Evolutionary conservation across 1,140 invertebrate species (phyloP), one percentile per base, ranked within the genome.

Genomic region (Dendroctonus valens): DNA sequence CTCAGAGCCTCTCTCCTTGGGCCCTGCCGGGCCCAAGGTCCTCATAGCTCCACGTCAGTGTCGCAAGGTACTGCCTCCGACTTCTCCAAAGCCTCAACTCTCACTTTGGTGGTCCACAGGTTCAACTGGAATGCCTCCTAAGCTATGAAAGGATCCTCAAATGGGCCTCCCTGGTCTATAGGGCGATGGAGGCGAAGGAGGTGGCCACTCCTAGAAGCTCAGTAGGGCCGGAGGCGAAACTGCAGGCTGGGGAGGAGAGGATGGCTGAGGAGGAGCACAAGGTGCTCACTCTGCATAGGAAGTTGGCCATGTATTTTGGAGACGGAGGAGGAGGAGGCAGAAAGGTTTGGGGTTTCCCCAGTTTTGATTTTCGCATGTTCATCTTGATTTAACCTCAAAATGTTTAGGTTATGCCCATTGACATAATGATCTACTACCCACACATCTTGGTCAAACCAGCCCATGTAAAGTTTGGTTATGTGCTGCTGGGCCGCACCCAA

Each of bases 21-120:
- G 62, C 26, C 26, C 26, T 26, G 26, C 26, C 1, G 26, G 62
- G 5, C 79, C 78, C 1, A 93, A 86, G 66, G 91, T 84, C 11
- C 81, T 79, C 80, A 93, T 93, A 38, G 11, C 26, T 12, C 65
- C 70, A 7, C 38, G 61, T 40, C 42, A 68, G 39, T 70, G 68
- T 40, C 44, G 65, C 46, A 39, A 70, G 52, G 70, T 72, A 26
- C 26, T 26, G 26, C 26, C 26, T 26, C 26, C 3, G 3, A 26
- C 1, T 3, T 3, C 26, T 26, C 26, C 26, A 26, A 15, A 52
- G 11, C 37, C 37, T n/a, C 26, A 0, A 55, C 26, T n/a, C 14
- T 50, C 51, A 2, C 49, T 50, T 61, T 41, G n/a, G 40, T 6
- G 40, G 41, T 44, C 44, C 1, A 46, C 26, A 65, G 62, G 57